These are phyloP conservation scores for Callinectes sapidus DNA, from an alignment of 2,888 invertebrate species.

Conservation along the genomic window DNA sequence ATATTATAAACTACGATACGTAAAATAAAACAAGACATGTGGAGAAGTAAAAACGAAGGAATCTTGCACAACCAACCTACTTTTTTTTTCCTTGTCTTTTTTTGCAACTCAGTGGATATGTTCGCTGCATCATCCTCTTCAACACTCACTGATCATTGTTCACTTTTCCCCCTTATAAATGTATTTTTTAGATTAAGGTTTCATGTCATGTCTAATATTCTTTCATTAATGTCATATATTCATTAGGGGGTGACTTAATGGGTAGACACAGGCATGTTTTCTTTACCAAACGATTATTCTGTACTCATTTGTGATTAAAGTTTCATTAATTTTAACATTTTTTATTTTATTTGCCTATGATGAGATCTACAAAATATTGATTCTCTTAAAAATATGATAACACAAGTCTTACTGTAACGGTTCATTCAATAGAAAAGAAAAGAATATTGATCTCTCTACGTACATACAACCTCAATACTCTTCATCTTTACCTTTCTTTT, in stretches of 20 bases:
- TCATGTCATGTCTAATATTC: not conserved
- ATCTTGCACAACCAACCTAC: not conserved
- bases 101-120: too few species aligned
- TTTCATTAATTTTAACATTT: not conserved
- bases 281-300: not conserved
- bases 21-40: too few species aligned
- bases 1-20: too few species aligned
- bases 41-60: too few species aligned
- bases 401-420: too few species aligned
- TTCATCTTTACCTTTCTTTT: not conserved
- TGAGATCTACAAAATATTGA: not conserved
- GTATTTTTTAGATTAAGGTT: not conserved
- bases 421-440: too few species aligned
- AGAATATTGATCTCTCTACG: too few species aligned
- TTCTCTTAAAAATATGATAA: not conserved
- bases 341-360: not conserved
- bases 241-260: not conserved
- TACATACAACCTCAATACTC: not conserved
- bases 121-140: too few species aligned
- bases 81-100: not conserved
- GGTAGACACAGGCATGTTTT: not conserved
- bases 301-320: not conserved
- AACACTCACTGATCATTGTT: not conserved
- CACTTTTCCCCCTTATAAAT: not conserved
- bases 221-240: not conserved